phyloP scores from a whole-genome alignment of 2,888 invertebrate genomes.

The Tuta absoluta region DNA sequence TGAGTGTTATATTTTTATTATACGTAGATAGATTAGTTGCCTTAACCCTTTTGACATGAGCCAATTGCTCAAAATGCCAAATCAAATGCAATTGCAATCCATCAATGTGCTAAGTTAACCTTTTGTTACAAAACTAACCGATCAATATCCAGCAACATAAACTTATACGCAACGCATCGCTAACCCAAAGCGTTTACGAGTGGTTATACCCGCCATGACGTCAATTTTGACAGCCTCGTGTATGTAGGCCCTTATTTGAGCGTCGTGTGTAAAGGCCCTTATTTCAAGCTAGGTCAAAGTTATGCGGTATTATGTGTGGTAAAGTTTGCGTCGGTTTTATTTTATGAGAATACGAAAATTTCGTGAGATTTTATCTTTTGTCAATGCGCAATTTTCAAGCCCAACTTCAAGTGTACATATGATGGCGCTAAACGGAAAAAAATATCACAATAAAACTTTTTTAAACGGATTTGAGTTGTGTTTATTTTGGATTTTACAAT shows the following conservation, averaged over 20 bases:
- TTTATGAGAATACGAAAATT: background rate
- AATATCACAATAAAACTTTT: too few relatives aligned
- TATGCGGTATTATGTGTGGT: background rate
- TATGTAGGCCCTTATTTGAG: slow-evolving; percentile 2
- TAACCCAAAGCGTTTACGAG: slow-evolving; percentile 14
- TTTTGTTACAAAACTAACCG: slow-evolving; percentile 5
- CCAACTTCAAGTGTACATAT: too few relatives aligned
- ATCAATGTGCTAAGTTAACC: background rate
- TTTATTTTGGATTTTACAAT: too few relatives aligned
- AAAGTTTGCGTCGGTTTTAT: slow-evolving; percentile 6
- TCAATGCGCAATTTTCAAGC: too few relatives aligned
- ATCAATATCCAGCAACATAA: background rate
- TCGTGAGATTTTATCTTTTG: background rate
- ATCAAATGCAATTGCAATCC: too few relatives aligned
- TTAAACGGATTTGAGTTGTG: too few relatives aligned
- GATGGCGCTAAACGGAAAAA: too few relatives aligned
- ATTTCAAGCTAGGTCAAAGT: background rate
- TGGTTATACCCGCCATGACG: slow-evolving; percentile 5
- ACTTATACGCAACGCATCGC: slow-evolving; percentile 15
- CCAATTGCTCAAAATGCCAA: too few relatives aligned
- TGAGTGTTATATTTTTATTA: too few relatives aligned
- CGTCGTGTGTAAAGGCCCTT: background rate
- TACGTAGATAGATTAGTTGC: too few relatives aligned
- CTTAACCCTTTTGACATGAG: too few relatives aligned
- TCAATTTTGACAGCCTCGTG: slow-evolving; percentile 14